Conservation (phyloP, 2,888 invertebrate species). For the Lochmaea capreae region DNA sequence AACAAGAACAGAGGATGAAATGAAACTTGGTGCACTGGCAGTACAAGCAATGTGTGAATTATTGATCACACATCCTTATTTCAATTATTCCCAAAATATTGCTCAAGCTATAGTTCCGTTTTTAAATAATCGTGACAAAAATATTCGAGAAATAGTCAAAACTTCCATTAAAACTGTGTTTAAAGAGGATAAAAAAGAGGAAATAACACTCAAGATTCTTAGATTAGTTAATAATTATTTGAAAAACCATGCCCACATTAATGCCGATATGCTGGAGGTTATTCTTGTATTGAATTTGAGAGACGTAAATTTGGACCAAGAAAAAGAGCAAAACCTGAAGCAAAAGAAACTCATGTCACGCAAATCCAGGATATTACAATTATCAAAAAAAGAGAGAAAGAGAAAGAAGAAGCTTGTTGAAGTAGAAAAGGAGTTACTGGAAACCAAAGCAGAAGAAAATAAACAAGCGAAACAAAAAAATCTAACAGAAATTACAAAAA, state of each 20-base stretch:
- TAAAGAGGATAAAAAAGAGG: conserved; percentile 83
- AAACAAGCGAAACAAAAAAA: conserved; percentile 79
- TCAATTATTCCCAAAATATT: conserved; percentile 92
- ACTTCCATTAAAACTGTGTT: conserved; percentile 78
- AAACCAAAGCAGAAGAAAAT: conserved; percentile 91
- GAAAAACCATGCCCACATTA: conserved; percentile 76
- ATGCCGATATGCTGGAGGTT: conserved; percentile 80
- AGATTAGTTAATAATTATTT: conserved; percentile 82
- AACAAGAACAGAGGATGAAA: conserved; percentile 64
- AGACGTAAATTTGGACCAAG: conserved; percentile 81
- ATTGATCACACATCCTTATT: conserved; percentile 84
- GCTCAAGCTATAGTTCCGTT: conserved; percentile 86
- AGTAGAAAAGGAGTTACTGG: conserved; percentile 89
- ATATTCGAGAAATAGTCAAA: conserved; percentile 72
- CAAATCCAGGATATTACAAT: conserved; percentile 80
- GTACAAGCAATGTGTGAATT: conserved; percentile 85
- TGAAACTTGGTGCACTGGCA: conserved; percentile 76
- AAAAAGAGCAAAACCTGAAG: conserved; percentile 79
- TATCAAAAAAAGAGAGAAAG: conserved; percentile 91
- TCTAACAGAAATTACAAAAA: conserved; percentile 89
- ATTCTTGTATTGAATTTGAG: conserved; percentile 82
- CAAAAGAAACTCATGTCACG: conserved; percentile 82
- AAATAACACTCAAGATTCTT: conserved; percentile 85
- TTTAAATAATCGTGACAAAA: conserved; percentile 73
- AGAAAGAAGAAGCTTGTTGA: conserved; percentile 85